A percentile compares a stretch with the other conserved stretches of the same genome.
phyloP scores from a whole-genome alignment of 2,888 invertebrate genomes.

The Thereva nobilitata region DNA sequence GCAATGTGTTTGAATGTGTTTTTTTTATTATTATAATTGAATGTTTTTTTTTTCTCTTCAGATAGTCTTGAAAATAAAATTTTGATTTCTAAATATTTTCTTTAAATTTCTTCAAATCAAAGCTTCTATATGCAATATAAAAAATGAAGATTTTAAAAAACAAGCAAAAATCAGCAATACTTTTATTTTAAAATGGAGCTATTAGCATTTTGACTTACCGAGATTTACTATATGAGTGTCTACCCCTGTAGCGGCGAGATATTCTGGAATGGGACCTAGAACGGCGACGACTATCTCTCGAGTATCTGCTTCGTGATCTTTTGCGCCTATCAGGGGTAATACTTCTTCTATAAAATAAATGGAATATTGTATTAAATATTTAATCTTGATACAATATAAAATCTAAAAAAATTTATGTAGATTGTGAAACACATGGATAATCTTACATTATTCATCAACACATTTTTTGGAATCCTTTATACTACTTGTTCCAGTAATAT shows the following conservation, averaged over 20 bases:
- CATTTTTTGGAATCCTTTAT: too few species aligned
- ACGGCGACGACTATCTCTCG: constrained; percentile 2
- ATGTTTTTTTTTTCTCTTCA: constrained; percentile 19
- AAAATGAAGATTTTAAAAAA: constrained; percentile 16
- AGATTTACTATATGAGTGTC: constrained; percentile 4
- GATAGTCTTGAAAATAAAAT: constrained; percentile 25
- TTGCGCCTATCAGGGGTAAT: constrained; percentile 21
- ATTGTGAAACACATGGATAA: too few species aligned
- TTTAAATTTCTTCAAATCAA: constrained; percentile 19
- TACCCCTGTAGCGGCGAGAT: neutral
- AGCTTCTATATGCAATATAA: constrained; percentile 13
- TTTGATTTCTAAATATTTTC: constrained; percentile 26
- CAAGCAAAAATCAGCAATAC: neutral
- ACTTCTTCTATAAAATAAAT: constrained; percentile 1
- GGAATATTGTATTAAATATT: neutral
- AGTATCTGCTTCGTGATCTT: constrained; percentile 26
- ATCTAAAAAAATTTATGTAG: too few species aligned
- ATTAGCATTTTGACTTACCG: constrained; percentile 6
- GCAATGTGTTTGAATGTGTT: neutral
- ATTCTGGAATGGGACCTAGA: constrained; percentile 21
- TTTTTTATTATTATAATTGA: constrained; percentile 13
- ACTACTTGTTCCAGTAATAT: too few species aligned
- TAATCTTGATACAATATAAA: neutral
- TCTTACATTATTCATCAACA: too few species aligned
- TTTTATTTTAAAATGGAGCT: constrained; percentile 3